Conservation (phyloP, 2,888 invertebrate species). For the Mactromeris polynyma region DNA sequence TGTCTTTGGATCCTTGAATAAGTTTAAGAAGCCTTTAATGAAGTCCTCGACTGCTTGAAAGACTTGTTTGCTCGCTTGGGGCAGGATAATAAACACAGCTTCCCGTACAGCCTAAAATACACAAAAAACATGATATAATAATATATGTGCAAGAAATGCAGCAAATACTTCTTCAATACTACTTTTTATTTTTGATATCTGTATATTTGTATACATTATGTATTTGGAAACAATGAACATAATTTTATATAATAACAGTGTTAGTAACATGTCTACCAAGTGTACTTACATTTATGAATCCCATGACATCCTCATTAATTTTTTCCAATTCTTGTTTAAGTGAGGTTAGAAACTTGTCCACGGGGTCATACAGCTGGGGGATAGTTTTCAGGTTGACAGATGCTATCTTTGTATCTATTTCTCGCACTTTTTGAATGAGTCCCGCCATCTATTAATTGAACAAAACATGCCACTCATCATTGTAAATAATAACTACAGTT, state of each 20-base stretch:
- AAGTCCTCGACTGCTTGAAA: constrained; percentile 55
- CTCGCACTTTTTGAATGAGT: background rate
- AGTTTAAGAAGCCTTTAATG: constrained; percentile 50
- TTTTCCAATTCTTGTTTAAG: background rate
- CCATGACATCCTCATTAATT: constrained; percentile 27
- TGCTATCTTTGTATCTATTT: background rate
- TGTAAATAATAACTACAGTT: too few relatives aligned
- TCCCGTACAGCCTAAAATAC: constrained; percentile 51
- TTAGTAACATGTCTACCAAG: too few relatives aligned
- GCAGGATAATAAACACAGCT: constrained; percentile 45
- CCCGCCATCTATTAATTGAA: background rate
- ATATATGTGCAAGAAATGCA: too few relatives aligned
- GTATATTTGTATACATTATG: too few relatives aligned
- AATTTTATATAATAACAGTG: too few relatives aligned
- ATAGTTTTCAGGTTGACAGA: background rate
- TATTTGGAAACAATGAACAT: too few relatives aligned
- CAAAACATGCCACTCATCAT: background rate
- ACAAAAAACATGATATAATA: too few relatives aligned
- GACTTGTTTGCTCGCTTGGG: constrained; percentile 48
- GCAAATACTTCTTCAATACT: too few relatives aligned
- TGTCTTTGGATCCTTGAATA: constrained; percentile 58
- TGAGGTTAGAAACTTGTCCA: constrained; percentile 4
- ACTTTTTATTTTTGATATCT: too few relatives aligned
- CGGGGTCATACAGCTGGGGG: background rate
- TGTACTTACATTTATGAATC: constrained; percentile 19